phyloP scores from a whole-genome alignment of 2,797 vertebrate species.

The Spea hammondii region DNA sequence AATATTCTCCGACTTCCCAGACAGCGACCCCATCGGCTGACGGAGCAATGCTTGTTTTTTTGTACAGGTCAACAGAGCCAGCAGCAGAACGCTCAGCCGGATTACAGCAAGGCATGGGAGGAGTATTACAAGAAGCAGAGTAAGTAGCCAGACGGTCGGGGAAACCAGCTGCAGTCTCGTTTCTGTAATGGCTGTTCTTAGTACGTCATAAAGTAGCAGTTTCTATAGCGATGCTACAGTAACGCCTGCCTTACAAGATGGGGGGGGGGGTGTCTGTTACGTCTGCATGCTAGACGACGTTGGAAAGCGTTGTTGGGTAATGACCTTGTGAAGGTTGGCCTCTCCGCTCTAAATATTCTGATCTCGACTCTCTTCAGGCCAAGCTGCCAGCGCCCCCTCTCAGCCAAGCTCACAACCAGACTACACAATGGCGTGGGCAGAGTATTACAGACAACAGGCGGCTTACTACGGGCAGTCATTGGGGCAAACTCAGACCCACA shows the following conservation, averaged over 20 bases:
- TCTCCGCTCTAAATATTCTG: neutral
- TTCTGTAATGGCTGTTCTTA: too few relatives aligned
- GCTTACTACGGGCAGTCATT: conserved; percentile 91
- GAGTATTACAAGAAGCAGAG: conserved; percentile 94
- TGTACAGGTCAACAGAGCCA: conserved; percentile 89
- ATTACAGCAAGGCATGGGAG: conserved; percentile 95
- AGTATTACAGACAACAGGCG: conserved; percentile 95
- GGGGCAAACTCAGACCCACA: conserved; percentile 88
- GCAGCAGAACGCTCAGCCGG: conserved; percentile 84
- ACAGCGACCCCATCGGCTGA: neutral
- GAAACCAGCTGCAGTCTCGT: too few relatives aligned
- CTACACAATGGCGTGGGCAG: conserved; percentile 93
- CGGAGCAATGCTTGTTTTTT: conserved; percentile 53
- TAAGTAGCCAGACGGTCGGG: conserved; percentile 61
- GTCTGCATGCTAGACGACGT: too few relatives aligned
- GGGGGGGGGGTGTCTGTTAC: too few relatives aligned
- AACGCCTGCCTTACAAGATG: too few relatives aligned
- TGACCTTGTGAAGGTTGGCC: too few relatives aligned
- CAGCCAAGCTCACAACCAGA: conserved; percentile 92
- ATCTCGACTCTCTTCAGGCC: conserved; percentile 68
- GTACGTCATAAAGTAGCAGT: too few relatives aligned
- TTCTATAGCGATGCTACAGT: too few relatives aligned
- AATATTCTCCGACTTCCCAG: too few relatives aligned
- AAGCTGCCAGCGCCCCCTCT: conserved; percentile 80
- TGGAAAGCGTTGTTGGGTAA: too few relatives aligned